Evolutionary conservation across 2,888 invertebrate species (phyloP).

Genomic region (Nemotelus pantherinus): DNA sequence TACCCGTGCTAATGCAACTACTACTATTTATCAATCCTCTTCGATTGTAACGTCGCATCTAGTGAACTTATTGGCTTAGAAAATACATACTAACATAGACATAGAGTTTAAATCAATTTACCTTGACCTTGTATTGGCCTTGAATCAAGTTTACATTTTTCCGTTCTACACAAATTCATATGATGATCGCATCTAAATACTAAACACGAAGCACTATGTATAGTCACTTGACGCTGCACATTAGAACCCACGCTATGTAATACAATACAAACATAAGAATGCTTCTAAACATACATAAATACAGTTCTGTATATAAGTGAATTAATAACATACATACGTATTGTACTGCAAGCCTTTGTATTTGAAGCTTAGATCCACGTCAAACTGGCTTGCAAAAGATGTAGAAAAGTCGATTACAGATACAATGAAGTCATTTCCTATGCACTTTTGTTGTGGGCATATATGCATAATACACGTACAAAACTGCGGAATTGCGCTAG

Average conservation of each 20-base stretch:
- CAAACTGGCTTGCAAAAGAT: too few species aligned
- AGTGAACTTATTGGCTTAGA: slow-evolving; percentile 34
- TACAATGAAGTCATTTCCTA: slow-evolving; percentile 23
- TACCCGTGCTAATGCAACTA: too few species aligned
- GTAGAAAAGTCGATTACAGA: neutral
- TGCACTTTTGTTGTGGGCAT: neutral
- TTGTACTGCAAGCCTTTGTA: neutral
- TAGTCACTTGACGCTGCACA: slow-evolving; percentile 8
- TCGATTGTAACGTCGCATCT: neutral
- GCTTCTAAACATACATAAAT: neutral
- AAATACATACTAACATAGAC: neutral
- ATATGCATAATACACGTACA: neutral
- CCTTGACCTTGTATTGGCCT: slow-evolving; percentile 43
- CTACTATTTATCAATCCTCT: neutral
- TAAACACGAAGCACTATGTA: neutral
- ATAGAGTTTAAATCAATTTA: slow-evolving; percentile 9
- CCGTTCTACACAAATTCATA: slow-evolving; percentile 12
- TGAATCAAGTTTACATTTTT: slow-evolving; percentile 34
- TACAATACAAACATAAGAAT: slow-evolving; percentile 12
- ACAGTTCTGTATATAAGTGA: neutral
- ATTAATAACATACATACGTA: neutral
- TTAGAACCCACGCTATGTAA: slow-evolving; percentile 34
- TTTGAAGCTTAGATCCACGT: too few species aligned
- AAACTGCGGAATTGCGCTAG: neutral
- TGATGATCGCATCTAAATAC: slow-evolving; percentile 28